Evolutionary conservation across 2,797 vertebrate genomes (phyloP).

Genomic region (Synaphobranchus kaupii): DNA sequence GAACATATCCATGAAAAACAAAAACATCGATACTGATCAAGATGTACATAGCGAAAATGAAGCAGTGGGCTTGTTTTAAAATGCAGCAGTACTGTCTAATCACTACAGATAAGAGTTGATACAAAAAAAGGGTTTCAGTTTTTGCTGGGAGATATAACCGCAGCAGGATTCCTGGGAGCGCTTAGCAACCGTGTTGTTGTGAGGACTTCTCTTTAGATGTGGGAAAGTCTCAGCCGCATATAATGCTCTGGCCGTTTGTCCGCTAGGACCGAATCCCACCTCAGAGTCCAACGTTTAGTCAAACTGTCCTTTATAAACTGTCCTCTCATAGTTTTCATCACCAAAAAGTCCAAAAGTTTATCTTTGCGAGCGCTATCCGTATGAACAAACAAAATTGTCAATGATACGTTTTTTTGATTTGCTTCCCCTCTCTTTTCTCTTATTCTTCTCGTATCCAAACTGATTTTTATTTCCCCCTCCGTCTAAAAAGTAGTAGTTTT

Average conservation of each 20-base stretch:
- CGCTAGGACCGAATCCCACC: background rate
- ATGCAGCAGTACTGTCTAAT: slow-evolving; percentile 21
- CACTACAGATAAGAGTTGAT: slow-evolving; percentile 25
- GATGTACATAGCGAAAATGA: slow-evolving; percentile 16
- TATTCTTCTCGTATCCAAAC: background rate
- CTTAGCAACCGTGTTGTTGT: too few species aligned
- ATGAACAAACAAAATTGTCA: slow-evolving; percentile 17
- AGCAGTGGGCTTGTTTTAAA: slow-evolving; percentile 19
- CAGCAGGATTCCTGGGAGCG: background rate
- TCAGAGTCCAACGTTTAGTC: background rate
- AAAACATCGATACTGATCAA: slow-evolving; percentile 14
- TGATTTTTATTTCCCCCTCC: background rate
- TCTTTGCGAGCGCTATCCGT: slow-evolving; percentile 9
- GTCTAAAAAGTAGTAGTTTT: background rate
- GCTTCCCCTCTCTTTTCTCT: background rate
- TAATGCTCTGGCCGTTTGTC: background rate
- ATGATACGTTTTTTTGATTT: slow-evolving; percentile 49
- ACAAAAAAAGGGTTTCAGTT: slow-evolving; percentile 8
- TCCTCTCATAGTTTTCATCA: background rate
- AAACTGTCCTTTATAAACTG: background rate
- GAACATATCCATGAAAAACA: slow-evolving; percentile 5
- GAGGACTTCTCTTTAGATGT: background rate
- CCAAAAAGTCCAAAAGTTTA: slow-evolving; percentile 20
- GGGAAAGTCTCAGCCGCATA: too few species aligned
- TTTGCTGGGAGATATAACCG: background rate